Base-by-base conservation (phyloP, 2,888 invertebrate genomes). In the Acleris laterana region DNA sequence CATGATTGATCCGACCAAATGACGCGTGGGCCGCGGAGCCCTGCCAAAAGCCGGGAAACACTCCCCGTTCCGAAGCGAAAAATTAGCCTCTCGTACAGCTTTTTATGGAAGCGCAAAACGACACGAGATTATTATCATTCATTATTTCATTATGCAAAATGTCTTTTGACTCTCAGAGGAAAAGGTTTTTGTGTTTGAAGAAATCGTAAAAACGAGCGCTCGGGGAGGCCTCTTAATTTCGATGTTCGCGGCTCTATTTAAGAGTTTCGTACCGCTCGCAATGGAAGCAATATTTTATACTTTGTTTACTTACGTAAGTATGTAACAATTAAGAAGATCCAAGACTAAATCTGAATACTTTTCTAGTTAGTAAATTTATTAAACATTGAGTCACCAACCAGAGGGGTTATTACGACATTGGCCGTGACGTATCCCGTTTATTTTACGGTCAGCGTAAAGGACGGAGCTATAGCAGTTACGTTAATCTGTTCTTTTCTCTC, bases 1-100 rank as follows among this genome's bases (percentile, higher is more conserved):
- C 77, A 76, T 81, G 82, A 84, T 83, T 83, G 84, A 84, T 84
- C 76, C 75, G 63, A 74, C 74, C 77, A 78, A 83, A 84, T 80
- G 81, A 73, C 74, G 77, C 81, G 78, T 78, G 63, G 44, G 49
- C 46, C 38, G 22, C 65, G 68, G 70, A 69, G 59, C 74, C 71
- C 70, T 68, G 69, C 62, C 68, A 59, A 68, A 70, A 72, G 63
- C 67, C 67, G 69, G 57, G 58, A 58, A 63, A 52, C 48, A 49
- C 62, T 60, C 62, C 62, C 68, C 61, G 68, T 63, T 68, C 28
- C 61, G 46, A 53, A 65, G 60, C 52, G 42, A 53, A 61, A 63
- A 68, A 64, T 53, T 44, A 22, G 46, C 20, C 50, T 50, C 49
- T 44, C 22, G 17, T 64, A 25, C 44, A 59, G 52, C 52, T 44